Evolutionary conservation across 2,797 vertebrate genomes (phyloP), one percentile per base, ranked within the genome.

Genomic region (Pipistrellus nathusii): DNA sequence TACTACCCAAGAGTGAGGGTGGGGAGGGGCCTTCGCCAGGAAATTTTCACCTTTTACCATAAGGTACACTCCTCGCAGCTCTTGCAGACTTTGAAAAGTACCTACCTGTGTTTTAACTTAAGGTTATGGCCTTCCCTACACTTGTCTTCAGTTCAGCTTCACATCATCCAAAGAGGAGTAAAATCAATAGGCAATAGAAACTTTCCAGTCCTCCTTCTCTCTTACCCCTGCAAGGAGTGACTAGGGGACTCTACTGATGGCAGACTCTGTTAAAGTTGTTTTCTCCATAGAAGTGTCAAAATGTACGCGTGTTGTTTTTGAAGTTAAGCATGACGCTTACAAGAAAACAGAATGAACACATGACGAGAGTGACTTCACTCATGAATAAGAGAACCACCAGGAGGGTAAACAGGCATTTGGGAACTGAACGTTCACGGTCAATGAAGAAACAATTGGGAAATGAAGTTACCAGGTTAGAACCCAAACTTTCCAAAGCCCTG

Each of bases 211-310:
- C 3, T 23, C 11, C 83, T 46, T 73, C 11, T 44, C n/a, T 90
- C 41, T 38, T 55, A 44, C 27, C 57, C 55, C 90, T 78, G 23
- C 41, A 88, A 87, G n/a, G 91, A 85, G 80, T 51, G 69, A 76
- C 27, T 73, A 17, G 35, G 35, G 12, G 53, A 66, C 57, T 17
- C 25, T 20, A 25, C 23, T 20, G 48, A 90, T 72, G 23, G 57
- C 46, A 69, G 77, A 14, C 8, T 81, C 53, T 77, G 25, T 18
- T 48, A 69, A 83, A 78, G 30, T 27, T 55, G 38, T 41, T 86
- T 48, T 66, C 87, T 86, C 48, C 41, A 14, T 21, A n/a, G 23
- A 48, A 35, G n/a, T 72, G 23, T 48, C 51, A 84, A 66, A 83
- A 84, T 25, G 66, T 9, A 48, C 23, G 25, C 53, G 48, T 51